Conservation (phyloP, 2,113 vertebrate genomes). For the Melanocharis versteri region DNA sequence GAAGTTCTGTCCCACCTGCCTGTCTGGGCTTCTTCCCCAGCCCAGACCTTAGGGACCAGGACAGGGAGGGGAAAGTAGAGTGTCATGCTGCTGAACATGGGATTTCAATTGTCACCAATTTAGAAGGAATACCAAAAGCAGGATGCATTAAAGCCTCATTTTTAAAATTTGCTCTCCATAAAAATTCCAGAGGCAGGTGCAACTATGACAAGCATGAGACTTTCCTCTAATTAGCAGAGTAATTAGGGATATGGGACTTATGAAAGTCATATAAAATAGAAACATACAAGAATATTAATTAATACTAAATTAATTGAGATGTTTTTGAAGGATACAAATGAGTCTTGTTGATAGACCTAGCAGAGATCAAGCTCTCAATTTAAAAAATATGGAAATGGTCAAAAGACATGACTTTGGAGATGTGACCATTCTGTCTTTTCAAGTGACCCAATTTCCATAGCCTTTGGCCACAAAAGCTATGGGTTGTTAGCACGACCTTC, state of each 20-base stretch:
- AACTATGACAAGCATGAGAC: background rate
- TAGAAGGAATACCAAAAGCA: background rate
- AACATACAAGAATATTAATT: background rate
- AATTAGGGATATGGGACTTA: background rate
- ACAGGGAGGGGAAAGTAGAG: background rate
- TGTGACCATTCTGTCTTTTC: background rate
- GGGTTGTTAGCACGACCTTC: background rate
- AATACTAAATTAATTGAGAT: background rate
- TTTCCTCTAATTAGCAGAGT: background rate
- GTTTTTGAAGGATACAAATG: background rate
- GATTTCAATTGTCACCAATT: background rate
- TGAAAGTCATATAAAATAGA: background rate
- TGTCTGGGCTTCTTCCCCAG: background rate
- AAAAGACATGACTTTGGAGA: background rate
- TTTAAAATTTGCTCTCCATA: background rate
- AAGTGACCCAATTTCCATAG: background rate
- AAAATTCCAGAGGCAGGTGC: background rate
- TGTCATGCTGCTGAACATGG: background rate
- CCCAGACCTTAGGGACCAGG: background rate
- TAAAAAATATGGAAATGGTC: background rate
- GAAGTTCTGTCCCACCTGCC: background rate
- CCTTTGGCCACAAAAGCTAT: fast-evolving
- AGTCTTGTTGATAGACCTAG: background rate
- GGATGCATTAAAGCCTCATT: fast-evolving
- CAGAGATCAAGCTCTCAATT: background rate